phyloP scores from a whole-genome alignment of 2,113 vertebrate genomes.

The Odocoileus hemionus region DNA sequence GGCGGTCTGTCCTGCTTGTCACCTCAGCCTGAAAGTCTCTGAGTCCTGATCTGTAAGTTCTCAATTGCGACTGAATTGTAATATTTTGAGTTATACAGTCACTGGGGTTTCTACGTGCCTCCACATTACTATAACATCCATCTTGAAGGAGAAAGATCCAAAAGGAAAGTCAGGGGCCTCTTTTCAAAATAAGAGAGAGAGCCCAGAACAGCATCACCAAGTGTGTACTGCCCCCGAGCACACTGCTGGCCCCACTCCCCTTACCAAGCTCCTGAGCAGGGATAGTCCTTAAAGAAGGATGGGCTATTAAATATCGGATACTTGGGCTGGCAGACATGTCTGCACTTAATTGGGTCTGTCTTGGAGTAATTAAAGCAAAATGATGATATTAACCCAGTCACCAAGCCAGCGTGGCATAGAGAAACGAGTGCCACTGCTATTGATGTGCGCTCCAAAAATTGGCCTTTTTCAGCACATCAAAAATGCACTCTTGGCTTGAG shows the following conservation, averaged over 20 bases:
- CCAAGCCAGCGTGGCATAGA: background rate
- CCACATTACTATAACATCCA: accelerated
- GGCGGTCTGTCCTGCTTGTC: accelerated
- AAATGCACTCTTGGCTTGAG: background rate
- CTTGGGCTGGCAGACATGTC: background rate
- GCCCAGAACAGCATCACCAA: background rate
- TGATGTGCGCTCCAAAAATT: background rate
- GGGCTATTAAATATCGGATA: background rate
- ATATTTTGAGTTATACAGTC: background rate
- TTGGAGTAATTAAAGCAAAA: background rate
- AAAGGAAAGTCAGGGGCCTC: background rate
- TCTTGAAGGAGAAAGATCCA: background rate
- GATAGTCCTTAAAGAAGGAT: background rate
- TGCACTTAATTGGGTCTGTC: background rate
- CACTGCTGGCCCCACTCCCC: accelerated
- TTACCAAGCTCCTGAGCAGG: accelerated
- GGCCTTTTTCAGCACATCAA: background rate
- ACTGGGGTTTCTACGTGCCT: background rate
- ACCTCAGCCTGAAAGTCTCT: background rate
- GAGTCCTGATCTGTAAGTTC: background rate
- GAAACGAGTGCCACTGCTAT: accelerated
- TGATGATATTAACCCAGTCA: background rate
- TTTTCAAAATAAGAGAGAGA: background rate
- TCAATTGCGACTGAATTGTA: background rate
- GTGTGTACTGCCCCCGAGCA: accelerated